phyloP scores from a whole-genome alignment of 2,888 invertebrate genomes.

The Blomia tropicalis region DNA sequence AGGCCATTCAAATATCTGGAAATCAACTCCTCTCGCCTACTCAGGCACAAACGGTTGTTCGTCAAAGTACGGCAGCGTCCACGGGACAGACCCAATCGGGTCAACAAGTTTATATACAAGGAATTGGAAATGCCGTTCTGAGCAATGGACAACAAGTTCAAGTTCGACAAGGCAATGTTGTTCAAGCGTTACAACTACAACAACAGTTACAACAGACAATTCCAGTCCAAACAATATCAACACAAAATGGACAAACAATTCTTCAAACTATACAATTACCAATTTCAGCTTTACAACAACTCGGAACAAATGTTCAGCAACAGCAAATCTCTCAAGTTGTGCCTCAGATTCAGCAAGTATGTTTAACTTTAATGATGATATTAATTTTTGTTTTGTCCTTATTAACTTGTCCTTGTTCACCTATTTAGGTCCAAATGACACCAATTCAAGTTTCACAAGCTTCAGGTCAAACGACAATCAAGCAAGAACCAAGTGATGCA shows the following conservation, averaged over 20 bases:
- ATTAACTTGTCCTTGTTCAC: background rate
- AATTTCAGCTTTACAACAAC: conserved; percentile 51
- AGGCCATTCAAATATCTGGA: conserved; percentile 28
- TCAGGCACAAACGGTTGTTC: conserved; percentile 49
- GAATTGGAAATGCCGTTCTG: conserved; percentile 37
- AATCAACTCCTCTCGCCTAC: conserved; percentile 38
- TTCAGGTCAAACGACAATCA: conserved; percentile 17
- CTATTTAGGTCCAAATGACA: conserved; percentile 54
- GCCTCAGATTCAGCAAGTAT: conserved; percentile 29
- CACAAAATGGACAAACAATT: conserved; percentile 75
- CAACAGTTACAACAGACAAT: conserved; percentile 42
- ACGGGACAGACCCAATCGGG: conserved; percentile 37
- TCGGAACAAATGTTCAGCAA: conserved; percentile 41
- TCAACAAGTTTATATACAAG: conserved; percentile 33
- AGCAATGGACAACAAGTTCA: conserved; percentile 50
- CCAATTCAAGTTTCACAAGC: conserved; percentile 29
- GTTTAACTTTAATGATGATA: background rate
- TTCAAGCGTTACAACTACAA: conserved; percentile 29
- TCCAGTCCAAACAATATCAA: conserved; percentile 55
- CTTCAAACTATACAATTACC: conserved; percentile 90
- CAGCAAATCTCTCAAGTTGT: conserved; percentile 30
- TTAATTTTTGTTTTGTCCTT: background rate
- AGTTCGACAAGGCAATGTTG: conserved; percentile 42
- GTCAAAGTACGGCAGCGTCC: conserved; percentile 34
- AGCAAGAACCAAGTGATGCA: conserved; percentile 24